Evolutionary conservation across 1,140 invertebrate species (phyloP), one percentile per base, ranked within the genome.

Genomic region (Anastatus disparis): DNA sequence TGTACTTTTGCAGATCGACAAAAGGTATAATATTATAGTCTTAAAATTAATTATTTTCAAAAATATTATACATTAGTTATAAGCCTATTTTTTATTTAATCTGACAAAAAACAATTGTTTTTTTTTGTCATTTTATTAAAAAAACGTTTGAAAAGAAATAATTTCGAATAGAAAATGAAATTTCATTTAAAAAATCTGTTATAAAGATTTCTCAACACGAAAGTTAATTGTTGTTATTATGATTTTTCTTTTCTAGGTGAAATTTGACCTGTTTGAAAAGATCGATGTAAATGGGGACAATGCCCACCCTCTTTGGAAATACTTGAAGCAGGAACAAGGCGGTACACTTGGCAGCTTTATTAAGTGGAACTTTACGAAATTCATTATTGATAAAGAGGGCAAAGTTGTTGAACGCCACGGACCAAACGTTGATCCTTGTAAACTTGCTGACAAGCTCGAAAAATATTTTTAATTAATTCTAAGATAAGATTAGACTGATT

Each of bases 311-410:
- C 81, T 98, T 3, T 99, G 90, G 87, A 92, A 93, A 64, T 98
- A 92, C 78, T 87, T 99, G 79, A 97, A 98, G 87, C 85, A 92
- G 59, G 94, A 94, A 74, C 90, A 95, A 81, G 88, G 90, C n/a
- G 93, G 94, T 0, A 89, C 88, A 13, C 77, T 95, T 12, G 91
- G 91, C 46, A 89, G 89, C 81, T 92, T 92, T 62, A 96, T 99
- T 76, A 98, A 99, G 81, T 99, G 97, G 97, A 99, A 99, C 85
- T 99, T 98, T 78, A 95, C 95, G 15, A 99, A 99, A 81, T 99
- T 99, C 84, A 90, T 99, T 63, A 88, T 98, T 15, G 90, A 98
- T 83, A 94, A 92, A 81, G 87, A 97, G 42, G 97, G 97, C 4
- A 87, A 93, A 55, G 94, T 95, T 0, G 91, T 98, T 0, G 93